A percentile compares a stretch with the other conserved stretches of the same genome.
These are phyloP conservation scores for Emmelina monodactyla DNA, from an alignment of 2,888 invertebrate species.

Conservation along the genomic window DNA sequence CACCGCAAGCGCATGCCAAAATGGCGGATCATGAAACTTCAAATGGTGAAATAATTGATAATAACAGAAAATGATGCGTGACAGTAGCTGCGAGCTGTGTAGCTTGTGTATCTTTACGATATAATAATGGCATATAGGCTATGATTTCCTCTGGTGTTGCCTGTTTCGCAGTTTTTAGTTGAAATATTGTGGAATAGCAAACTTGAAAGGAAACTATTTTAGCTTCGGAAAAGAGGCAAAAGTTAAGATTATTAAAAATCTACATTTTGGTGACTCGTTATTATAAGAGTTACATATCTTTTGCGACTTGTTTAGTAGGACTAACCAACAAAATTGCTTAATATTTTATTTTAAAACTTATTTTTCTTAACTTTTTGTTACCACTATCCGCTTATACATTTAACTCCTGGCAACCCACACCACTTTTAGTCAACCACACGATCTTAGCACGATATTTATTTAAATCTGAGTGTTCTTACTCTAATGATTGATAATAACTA, in stretches of 20 bases:
- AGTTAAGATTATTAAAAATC: too few relatives aligned
- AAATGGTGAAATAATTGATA: constrained; percentile 52
- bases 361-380: too few relatives aligned
- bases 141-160: constrained; percentile 27
- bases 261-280: too few relatives aligned
- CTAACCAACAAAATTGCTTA: too few relatives aligned
- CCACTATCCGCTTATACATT: too few relatives aligned
- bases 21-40: constrained; percentile 25
- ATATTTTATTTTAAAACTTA: too few relatives aligned
- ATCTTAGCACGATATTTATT: constrained; percentile 36
- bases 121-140: constrained; percentile 29
- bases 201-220: too few relatives aligned
- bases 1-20: constrained; percentile 24
- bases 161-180: constrained; percentile 6
- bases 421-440: constrained; percentile 26
- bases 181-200: too few relatives aligned
- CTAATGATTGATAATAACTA: constrained; percentile 32
- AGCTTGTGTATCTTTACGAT: constrained; percentile 21
- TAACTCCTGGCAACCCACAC: constrained; percentile 33
- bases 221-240: too few relatives aligned
- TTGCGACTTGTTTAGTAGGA: too few relatives aligned
- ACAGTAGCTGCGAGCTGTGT: constrained; percentile 55
- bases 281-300: too few relatives aligned
- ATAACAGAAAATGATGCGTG: constrained; percentile 59
- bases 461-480: constrained; percentile 39